Conservation (phyloP, 2,113 vertebrate species). For the Petroica traversi region DNA sequence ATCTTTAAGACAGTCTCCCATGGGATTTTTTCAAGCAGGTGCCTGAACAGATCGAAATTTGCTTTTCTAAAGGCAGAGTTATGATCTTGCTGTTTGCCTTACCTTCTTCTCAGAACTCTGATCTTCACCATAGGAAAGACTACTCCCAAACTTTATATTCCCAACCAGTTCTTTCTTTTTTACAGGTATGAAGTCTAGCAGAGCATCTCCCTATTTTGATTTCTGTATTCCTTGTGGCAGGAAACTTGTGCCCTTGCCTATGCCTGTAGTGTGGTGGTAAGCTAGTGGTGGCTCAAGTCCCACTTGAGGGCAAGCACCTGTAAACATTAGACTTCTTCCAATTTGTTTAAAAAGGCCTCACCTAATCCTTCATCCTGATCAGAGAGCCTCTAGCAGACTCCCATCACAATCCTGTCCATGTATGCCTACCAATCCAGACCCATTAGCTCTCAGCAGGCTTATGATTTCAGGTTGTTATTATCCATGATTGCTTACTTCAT, state of each 20-base stretch:
- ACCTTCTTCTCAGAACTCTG: not conserved
- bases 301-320: rapidly evolving
- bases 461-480: not conserved
- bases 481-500: not conserved
- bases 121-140: not conserved
- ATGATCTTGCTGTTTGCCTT: not conserved
- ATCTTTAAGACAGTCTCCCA: not conserved
- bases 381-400: not conserved
- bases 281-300: not conserved
- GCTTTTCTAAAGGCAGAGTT: not conserved
- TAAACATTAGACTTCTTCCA: not conserved
- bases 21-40: not conserved
- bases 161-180: not conserved
- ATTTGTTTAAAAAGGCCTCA: not conserved
- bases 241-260: not conserved
- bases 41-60: not conserved
- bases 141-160: not conserved
- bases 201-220: not conserved
- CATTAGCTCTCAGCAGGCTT: not conserved
- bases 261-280: not conserved
- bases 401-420: not conserved
- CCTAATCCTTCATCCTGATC: not conserved
- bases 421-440: not conserved
- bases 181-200: not conserved
- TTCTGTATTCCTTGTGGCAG: not conserved